phyloP scores from a whole-genome alignment of 1,140 invertebrate species.

The Plodia interpunctella region DNA sequence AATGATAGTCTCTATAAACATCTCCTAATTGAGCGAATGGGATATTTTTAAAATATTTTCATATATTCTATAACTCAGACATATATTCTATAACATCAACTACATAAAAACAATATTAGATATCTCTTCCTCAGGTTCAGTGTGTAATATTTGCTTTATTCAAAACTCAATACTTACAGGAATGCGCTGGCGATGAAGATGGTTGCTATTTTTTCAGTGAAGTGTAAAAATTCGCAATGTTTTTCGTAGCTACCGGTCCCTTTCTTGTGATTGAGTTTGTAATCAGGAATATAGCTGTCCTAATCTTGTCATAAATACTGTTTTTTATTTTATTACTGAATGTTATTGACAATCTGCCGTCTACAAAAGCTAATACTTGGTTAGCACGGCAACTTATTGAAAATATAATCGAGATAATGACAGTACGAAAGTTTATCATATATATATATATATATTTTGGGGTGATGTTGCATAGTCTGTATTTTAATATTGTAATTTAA shows the following conservation, averaged over 20 bases:
- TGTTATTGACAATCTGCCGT: not conserved
- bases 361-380: not conserved
- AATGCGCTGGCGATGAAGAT: not conserved
- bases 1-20: too few relatives aligned
- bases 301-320: not conserved
- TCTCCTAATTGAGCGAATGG: too few relatives aligned
- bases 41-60: too few relatives aligned
- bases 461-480: not conserved
- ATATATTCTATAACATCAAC: too few relatives aligned
- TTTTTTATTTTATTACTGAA: not conserved
- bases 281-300: too few relatives aligned
- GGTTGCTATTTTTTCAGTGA: too few relatives aligned
- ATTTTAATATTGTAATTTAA: constrained; percentile 1
- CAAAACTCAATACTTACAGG: not conserved
- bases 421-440: not conserved
- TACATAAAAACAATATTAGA: too few relatives aligned
- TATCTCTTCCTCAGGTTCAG: not conserved
- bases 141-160: not conserved
- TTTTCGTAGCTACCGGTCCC: too few relatives aligned
- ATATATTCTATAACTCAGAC: too few relatives aligned
- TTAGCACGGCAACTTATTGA: not conserved
- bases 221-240: too few relatives aligned
- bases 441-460: not conserved
- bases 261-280: too few relatives aligned
- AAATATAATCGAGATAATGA: not conserved